These are phyloP conservation scores for Elysia crispata DNA, from an alignment of 2,888 invertebrate genomes.

Conservation along the genomic window DNA sequence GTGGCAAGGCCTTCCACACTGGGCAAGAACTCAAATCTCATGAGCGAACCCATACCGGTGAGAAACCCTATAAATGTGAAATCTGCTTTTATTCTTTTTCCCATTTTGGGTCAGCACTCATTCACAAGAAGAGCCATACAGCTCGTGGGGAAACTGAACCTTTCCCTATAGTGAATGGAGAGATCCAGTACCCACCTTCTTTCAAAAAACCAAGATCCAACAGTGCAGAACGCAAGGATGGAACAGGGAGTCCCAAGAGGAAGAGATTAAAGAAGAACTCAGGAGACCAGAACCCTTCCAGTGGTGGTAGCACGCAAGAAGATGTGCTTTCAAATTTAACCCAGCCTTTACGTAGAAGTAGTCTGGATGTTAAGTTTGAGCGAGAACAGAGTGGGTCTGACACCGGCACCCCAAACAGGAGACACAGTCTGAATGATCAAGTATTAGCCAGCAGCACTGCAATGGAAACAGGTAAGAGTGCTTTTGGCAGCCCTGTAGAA, in stretches of 20 bases:
- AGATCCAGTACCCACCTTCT: constrained; percentile 33
- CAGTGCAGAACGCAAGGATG: background rate
- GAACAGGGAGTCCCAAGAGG: background rate
- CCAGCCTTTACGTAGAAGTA: constrained; percentile 1
- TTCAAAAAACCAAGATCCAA: constrained; percentile 38
- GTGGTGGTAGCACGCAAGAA: too few relatives aligned
- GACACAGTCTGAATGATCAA: constrained; percentile 16
- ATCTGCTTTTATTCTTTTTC: constrained; percentile 38
- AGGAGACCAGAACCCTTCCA: too few relatives aligned
- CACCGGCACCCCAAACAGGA: background rate
- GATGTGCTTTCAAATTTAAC: too few relatives aligned
- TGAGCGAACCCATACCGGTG: constrained; percentile 47
- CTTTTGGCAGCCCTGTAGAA: too few relatives aligned
- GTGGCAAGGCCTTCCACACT: constrained; percentile 43
- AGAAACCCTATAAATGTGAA: constrained; percentile 41
- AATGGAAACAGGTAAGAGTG: too few relatives aligned
- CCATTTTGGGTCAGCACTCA: constrained; percentile 41
- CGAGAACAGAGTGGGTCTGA: background rate
- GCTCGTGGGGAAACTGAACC: constrained; percentile 39
- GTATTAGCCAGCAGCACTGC: background rate
- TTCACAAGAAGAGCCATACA: constrained; percentile 38
- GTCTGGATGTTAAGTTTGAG: background rate
- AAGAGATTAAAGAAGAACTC: background rate
- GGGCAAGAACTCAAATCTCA: constrained; percentile 44
- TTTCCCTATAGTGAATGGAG: constrained; percentile 36